A percentile compares a stretch with the other conserved stretches of the same genome.
Conservation (phyloP, 1,140 invertebrate species). For the Zaprionus lachaisei region DNA sequence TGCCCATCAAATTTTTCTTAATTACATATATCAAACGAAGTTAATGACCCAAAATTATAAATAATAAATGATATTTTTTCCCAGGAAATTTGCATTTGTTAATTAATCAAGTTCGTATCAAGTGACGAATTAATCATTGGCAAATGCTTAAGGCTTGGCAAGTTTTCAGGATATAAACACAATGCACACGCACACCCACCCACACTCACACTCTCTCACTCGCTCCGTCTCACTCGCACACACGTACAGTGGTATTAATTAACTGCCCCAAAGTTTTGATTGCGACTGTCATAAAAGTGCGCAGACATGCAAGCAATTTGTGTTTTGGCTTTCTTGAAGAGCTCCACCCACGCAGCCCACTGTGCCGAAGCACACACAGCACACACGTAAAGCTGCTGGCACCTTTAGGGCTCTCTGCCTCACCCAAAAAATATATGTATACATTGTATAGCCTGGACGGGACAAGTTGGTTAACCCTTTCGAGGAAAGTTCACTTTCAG, state of each 20-base stretch:
- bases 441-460: slow-evolving; percentile 36
- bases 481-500: slow-evolving; percentile 71
- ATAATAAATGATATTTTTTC: slow-evolving; percentile 27
- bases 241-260: slow-evolving; percentile 46
- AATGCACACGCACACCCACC: slow-evolving; percentile 3
- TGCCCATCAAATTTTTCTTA: not conserved
- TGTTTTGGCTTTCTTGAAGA: slow-evolving; percentile 24
- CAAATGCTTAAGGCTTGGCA: slow-evolving; percentile 40
- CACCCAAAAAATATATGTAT: slow-evolving; percentile 32
- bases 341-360: slow-evolving; percentile 27
- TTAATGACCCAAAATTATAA: not conserved
- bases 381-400: not conserved
- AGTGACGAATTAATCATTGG: slow-evolving; percentile 48
- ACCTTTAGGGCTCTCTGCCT: slow-evolving; percentile 19
- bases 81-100: slow-evolving; percentile 27
- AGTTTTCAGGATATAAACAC: slow-evolving; percentile 25
- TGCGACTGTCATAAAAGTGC: slow-evolving; percentile 68
- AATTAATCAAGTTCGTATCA: slow-evolving; percentile 42
- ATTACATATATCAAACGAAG: not conserved
- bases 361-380: slow-evolving; percentile 18
- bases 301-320: slow-evolving; percentile 81
- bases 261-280: slow-evolving; percentile 46
- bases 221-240: not conserved
- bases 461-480: slow-evolving; percentile 75
- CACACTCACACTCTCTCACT: not conserved